Base-by-base conservation (phyloP, 2,888 invertebrate genomes). In the Anoplius nigerrimus region DNA sequence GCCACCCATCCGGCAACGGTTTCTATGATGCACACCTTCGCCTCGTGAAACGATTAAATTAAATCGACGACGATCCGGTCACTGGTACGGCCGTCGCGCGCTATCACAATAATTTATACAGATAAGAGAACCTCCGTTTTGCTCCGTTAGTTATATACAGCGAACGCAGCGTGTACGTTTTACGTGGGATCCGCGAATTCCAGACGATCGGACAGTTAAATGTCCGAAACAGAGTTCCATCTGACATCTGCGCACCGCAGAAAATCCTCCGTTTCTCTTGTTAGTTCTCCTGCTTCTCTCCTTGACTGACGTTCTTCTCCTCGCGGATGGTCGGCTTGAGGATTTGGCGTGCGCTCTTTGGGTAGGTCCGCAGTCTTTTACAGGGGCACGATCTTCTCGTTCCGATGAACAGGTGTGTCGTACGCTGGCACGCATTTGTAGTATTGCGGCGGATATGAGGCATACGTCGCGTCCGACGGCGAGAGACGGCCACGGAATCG, bases 371-470 rank as follows among this genome's bases (percentile, higher is more conserved):
- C 61, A 70, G 72, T 72, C 68, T 74, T 66, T 83, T 85, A 86
- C 69, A 87, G 79, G 27, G 83, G 84, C 60, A 84, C 82, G 46
- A 86, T 78, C 67, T 87, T 87, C 75, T 86, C 87, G 72, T 79
- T 83, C 67, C 81, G 82, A 71, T 82, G 86, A 53, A 79, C 78
- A 62, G 85, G 83, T 4, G 85, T 82, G 62, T 87, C 87, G 73
- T 87, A 87, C 45, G 79, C 84, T 21, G 87, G 87, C 48, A 88
- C 86, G 72, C 85, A 86, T 69, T 87, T 87, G 81, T 88, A 88
- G 75, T 88, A 88, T 73, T 88, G 87, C 61, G 86, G 82, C 18
- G 85, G 85, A 45, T 85, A 84, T 11, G 82, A 78, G 5, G 82
- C 72, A 51, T 80, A 84, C 0, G 83, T 69, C 2, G 78, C 72